phyloP scores from a whole-genome alignment of 2,888 invertebrate species.

The Scelioninae gen. 1 region DNA sequence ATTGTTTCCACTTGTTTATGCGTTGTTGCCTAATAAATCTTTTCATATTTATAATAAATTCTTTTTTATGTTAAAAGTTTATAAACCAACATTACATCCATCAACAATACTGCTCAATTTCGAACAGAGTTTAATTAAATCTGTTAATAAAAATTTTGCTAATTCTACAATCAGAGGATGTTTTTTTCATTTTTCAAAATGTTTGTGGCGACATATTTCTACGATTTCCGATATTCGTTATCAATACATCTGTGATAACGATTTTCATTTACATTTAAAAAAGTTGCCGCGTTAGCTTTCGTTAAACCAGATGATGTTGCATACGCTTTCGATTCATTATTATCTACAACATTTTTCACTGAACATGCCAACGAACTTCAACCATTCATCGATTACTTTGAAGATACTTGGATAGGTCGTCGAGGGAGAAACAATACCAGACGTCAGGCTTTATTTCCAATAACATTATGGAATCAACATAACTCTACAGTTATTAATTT shows the following conservation, averaged over 20 bases:
- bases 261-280: conserved; percentile 32
- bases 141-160: background rate
- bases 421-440: background rate
- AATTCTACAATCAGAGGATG: conserved; percentile 19
- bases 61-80: conserved; percentile 29
- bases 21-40: conserved; percentile 41
- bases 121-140: conserved; percentile 12
- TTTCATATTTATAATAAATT: conserved; percentile 34
- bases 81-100: conserved; percentile 4
- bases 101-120: conserved; percentile 18
- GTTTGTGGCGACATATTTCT: conserved; percentile 45
- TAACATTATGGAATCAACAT: background rate
- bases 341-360: no score
- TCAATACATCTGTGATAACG: conserved; percentile 17
- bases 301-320: conserved; percentile 22
- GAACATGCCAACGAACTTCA: no score
- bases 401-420: background rate
- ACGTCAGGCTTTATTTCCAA: background rate
- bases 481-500: background rate
- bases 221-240: conserved; percentile 12
- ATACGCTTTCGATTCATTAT: background rate
- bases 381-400: no score
- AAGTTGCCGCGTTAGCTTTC: conserved; percentile 43
- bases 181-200: conserved; percentile 50
- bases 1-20: conserved; percentile 17